Evolutionary conservation across 2,797 vertebrate species (phyloP), one percentile per base, ranked within the genome.

Genomic region (Pangasius sanitwongsei): DNA sequence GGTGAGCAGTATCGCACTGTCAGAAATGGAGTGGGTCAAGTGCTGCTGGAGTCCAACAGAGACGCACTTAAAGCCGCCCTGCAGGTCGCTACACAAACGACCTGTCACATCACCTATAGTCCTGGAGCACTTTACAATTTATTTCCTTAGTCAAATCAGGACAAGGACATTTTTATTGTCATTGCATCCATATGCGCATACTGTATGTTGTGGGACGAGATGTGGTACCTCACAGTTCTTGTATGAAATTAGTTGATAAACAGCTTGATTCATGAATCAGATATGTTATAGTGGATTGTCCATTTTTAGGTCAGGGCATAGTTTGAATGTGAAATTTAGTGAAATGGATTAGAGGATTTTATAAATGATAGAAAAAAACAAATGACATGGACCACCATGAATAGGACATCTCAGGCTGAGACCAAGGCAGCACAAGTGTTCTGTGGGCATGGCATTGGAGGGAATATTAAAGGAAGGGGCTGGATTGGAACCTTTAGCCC

Each of bases 1-100:
- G 95, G 95, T 55, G 3, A 53, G 11, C 4, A 83, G 0, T 96
- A 97, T 91, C 78, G 63, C 61, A 65, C 3, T 12, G 8, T 94
- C 83, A 95, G 94, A 87, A 81, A 95, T 6, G 91, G 90, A 3
- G 91, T 95, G 89, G 82, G 44, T n/a, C 85, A 25, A 67, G 92
- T 93, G 12, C 87, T 95, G 12, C 70, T 94, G 85, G 93, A 92
- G 0, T 86, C 90, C 57, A 85, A 0, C 7, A 65, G 89, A 0
- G 83, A 93, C 31, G 0, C 15, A 23, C 91, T 95, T 78, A 59
- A 9, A 85, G 63, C 83, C 6, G 59, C 92, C 15, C 83, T 95
- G 4, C 84, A 93, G 94, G 96, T 97, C 80, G 92, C 28, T 86
- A 81, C 15, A 48, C 20, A 72, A 23, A 69, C 31, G 16, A 31